Evolutionary conservation across 2,113 vertebrate species (phyloP), one percentile per base, ranked within the genome.

Genomic region (Burhinus bistriatus): DNA sequence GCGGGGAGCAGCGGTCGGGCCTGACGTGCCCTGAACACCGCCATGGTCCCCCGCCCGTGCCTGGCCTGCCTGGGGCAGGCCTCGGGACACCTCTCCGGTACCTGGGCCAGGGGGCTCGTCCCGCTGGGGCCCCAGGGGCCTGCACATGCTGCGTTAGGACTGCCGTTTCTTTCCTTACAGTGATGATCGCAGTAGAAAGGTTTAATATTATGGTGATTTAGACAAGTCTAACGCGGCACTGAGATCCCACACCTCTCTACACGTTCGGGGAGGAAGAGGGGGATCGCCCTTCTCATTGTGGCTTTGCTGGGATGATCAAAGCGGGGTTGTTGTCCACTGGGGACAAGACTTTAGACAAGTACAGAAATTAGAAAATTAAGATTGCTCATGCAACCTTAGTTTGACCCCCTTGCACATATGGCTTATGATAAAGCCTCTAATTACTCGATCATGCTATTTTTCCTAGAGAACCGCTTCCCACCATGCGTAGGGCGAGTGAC

Each of bases 191-290:
- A 13, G 12, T 4, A 3, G 7, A 15, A 55, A 45, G 27, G 52
- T 55, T 19, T 29, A 6, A 11, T 12, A 1, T 6, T 4, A 2
- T 0, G 32, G 54, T 26, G 13, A 4, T 9, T 25, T 1, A 12
- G 9, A 1, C 5, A 0, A 18, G 11, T 7, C 10, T 5, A 4
- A 11, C 0, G 1, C 25, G 20, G 32, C 42, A 0, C 3, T 4
- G 22, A 14, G 23, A 13, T 6, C 23, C 7, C 2, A 30, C 13
- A 6, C 44, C 34, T 18, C 12, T 23, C 0, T 0, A 2, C 12
- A 1, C 7, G 0, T 12, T 26, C 0, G 1, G 9, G 61, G 22
- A 32, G n/a, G 14, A 4, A 22, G 13, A 42, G 42, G 4, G 47
- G 44, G 20, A 15, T 4, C 5, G 0, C 19, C 72, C 44, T 8